Base-by-base conservation (phyloP, 2,797 vertebrate species). In the Knipowitschia caucasica region DNA sequence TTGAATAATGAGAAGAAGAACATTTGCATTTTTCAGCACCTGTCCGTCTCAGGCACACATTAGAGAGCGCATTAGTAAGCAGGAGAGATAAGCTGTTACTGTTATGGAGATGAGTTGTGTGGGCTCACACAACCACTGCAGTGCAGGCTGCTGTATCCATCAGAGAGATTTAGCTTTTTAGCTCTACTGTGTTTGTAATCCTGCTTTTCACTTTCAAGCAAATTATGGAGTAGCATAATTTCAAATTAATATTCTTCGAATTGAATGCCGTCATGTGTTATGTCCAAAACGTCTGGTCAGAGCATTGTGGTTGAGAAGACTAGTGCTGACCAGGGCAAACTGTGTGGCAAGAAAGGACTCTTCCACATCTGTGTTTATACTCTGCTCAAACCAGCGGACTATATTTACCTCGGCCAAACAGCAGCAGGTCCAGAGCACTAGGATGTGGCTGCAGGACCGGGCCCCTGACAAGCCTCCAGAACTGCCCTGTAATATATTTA, bases 291-390 rank as follows among this genome's bases (percentile, higher is more conserved):
- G 30, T 57, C 60, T 61, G 62, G 80, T 71, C 67, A 81, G 81
- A 71, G 75, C 73, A 62, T 53, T 61, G 59, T 56, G 64, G 75
- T 69, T 69, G 26, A 58, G 56, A 24, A 67, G 53, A 65, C 63
- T 64, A 74, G 12, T 12, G 1, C 51, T 71, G 71, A 75, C 81
- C 78, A 64, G 66, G 52, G 59, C 59, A 53, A 77, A 61, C 80
- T 83, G 82, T 83, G 82, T 78, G 85, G 87, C 76, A 58, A 88
- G 64, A 75, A 80, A 79, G 75, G 80, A 78, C 69, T 82, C 80
- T 77, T 86, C 82, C 77, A 91, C 88, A 91, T 90, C 89, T 91
- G 89, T 90, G 88, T 91, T 91, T 91, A 89, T 90, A 81, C 88
- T 87, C 71, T 34, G 62, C 84, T 86, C 80, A 90, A 90, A 87